Evolutionary conservation across 2,888 invertebrate species (phyloP), one percentile per base, ranked within the genome.

Genomic region (Calameuta filiformis): DNA sequence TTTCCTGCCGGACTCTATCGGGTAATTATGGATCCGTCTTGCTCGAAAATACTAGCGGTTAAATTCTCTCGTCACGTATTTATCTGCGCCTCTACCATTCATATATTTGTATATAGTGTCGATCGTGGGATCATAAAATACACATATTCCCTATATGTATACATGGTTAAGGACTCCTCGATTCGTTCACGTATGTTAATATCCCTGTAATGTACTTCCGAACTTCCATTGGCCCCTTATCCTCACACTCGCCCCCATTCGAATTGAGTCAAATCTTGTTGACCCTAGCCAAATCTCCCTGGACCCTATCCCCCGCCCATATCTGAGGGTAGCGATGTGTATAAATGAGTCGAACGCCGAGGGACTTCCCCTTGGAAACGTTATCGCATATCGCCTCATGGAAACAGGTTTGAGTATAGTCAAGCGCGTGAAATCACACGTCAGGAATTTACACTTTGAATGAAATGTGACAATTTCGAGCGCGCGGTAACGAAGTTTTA

Each of bases 11-110:
- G 56, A 76, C 83, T 81, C 83, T 83, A 85, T 83, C 85, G 79
- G 82, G 84, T 85, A 84, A 85, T 85, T 84, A 83, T 79, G 80
- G 69, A 12, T 69, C 80, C 79, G 84, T 83, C 82, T 85, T 85
- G 83, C 76, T 56, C 69, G 31, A 33, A 77, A 76, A 76, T 81
- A 74, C 76, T 77, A 34, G 71, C 81, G 56, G 80, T 83, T 81
- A 82, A 82, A 82, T 81, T 81, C 78, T 56, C 80, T 68, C 68
- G 30, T 73, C 78, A 75, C 79, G 75, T 80, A 82, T 75, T 40
- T 15, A 40, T 4, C 15, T 15, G 15, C 2, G 15, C 4, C 4
- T 15, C 15, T 40, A 15, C 40, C 6, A 15, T 40, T 15, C 6
- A 40, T 15, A 15, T 15, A 40, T 40, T 6, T 40, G 12, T 40